These are phyloP conservation scores for Champsocephalus esox DNA, from an alignment of 2,797 vertebrate species.

Conservation along the genomic window DNA sequence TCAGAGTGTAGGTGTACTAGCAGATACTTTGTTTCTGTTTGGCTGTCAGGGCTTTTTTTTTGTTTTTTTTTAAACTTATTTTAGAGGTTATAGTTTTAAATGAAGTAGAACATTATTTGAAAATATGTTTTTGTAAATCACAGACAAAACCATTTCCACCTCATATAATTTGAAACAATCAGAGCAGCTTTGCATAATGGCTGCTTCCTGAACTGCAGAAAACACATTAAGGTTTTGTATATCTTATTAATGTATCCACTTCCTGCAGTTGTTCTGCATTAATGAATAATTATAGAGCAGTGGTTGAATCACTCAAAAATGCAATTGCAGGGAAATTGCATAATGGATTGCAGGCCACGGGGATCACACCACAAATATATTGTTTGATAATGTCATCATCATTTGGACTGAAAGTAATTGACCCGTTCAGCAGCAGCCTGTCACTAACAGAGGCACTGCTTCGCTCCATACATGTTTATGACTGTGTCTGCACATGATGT, in stretches of 20 bases:
- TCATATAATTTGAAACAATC: constrained; percentile 39
- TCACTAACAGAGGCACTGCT: constrained; percentile 54
- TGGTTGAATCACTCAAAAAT: constrained; percentile 75
- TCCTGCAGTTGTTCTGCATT: constrained; percentile 54
- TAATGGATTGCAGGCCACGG: constrained; percentile 72
- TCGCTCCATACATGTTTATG: constrained; percentile 35
- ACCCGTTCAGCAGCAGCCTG: constrained; percentile 69
- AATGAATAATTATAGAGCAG: constrained; percentile 76
- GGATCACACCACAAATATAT: constrained; percentile 80
- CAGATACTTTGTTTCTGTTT: constrained; percentile 24
- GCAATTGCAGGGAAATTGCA: constrained; percentile 68
- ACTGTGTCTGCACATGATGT: constrained; percentile 3
- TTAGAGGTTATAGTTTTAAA: constrained; percentile 30
- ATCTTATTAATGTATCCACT: constrained; percentile 39
- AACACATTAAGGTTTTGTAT: constrained; percentile 37
- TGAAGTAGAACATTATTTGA: constrained; percentile 43
- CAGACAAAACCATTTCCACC: constrained; percentile 45
- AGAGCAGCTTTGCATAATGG: constrained; percentile 25
- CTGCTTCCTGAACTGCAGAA: constrained; percentile 25
- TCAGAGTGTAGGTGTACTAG: not conserved
- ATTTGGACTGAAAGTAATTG: constrained; percentile 77
- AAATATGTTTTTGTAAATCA: constrained; percentile 33
- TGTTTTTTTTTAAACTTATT: constrained; percentile 27
- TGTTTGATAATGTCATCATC: constrained; percentile 80
- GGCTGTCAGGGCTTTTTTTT: not conserved